These are phyloP conservation scores for Papilio aristodemus DNA, from an alignment of 1,140 invertebrate species.

Conservation along the genomic window DNA sequence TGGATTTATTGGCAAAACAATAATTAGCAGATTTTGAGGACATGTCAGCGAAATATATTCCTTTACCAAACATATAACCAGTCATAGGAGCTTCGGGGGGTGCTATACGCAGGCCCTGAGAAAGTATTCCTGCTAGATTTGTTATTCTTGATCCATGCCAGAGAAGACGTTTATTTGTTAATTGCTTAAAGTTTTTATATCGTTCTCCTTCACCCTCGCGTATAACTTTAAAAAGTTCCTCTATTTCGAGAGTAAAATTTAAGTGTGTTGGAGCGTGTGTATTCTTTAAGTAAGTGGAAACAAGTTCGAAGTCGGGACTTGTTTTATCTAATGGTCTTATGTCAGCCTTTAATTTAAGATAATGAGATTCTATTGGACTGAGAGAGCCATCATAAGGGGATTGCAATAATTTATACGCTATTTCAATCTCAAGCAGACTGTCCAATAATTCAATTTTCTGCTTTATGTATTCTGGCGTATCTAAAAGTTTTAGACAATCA, in stretches of 20 bases:
- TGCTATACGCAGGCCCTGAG: slow-evolving; percentile 34
- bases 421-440: slow-evolving; percentile 27
- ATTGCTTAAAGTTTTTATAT: slow-evolving; percentile 28
- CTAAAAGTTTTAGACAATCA: slow-evolving; percentile 16
- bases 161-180: slow-evolving; percentile 32
- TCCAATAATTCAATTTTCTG: slow-evolving; percentile 34
- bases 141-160: slow-evolving; percentile 39
- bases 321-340: slow-evolving; percentile 31
- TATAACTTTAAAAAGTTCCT: slow-evolving; percentile 34
- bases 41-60: slow-evolving; percentile 39
- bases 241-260: slow-evolving; percentile 17
- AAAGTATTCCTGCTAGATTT: slow-evolving; percentile 35
- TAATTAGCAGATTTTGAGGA: slow-evolving; percentile 35
- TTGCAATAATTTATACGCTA: slow-evolving; percentile 35
- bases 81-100: slow-evolving; percentile 20
- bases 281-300: slow-evolving; percentile 30
- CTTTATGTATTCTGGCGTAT: slow-evolving; percentile 17
- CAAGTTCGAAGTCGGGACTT: slow-evolving; percentile 21
- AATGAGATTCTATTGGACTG: slow-evolving; percentile 28
- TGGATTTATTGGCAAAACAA: slow-evolving; percentile 16
- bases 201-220: slow-evolving; percentile 35
- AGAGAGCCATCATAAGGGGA: slow-evolving; percentile 15
- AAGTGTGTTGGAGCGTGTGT: slow-evolving; percentile 29
- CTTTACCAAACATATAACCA: slow-evolving; percentile 38
- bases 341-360: slow-evolving; percentile 32